Conservation (phyloP, 1,140 invertebrate genomes). For the Drosophila rufa region DNA sequence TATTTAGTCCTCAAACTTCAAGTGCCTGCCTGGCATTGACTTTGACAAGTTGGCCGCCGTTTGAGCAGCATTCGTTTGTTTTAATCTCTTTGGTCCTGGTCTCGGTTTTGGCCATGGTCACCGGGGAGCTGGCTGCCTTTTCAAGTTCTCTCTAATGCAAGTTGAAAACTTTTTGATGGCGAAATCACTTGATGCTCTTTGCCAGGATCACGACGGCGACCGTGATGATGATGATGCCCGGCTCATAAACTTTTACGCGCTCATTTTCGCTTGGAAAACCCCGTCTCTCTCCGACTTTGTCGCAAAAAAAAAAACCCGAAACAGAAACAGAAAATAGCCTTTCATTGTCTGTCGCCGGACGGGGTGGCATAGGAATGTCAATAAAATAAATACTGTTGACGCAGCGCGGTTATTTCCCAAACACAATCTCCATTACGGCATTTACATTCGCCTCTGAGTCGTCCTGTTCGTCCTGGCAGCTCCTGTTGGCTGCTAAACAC, state of each 20-base stretch:
- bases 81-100: constrained; percentile 67
- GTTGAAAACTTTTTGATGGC: constrained; percentile 80
- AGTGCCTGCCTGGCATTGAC: constrained; percentile 60
- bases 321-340: constrained; percentile 75
- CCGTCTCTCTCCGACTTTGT: constrained; percentile 50
- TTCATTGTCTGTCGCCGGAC: constrained; percentile 62
- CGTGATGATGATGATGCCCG: constrained; percentile 41
- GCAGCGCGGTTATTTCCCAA: constrained; percentile 81
- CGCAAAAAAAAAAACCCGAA: constrained; percentile 41
- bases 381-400: constrained; percentile 84
- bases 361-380: constrained; percentile 68
- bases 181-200: constrained; percentile 73
- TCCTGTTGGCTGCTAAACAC: constrained; percentile 61
- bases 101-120: constrained; percentile 45
- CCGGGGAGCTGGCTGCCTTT: constrained; percentile 51
- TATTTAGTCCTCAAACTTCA: constrained; percentile 54
- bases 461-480: constrained; percentile 30
- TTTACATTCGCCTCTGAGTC: constrained; percentile 65
- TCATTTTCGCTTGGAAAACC: constrained; percentile 49
- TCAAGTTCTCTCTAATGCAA: constrained; percentile 65
- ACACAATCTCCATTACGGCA: constrained; percentile 81
- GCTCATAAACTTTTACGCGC: constrained; percentile 81
- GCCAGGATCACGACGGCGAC: constrained; percentile 40
- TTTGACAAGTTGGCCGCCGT: constrained; percentile 78
- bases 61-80: constrained; percentile 64